Conservation (phyloP, 2,888 invertebrate genomes). For the Synanthedon myopaeformis region DNA sequence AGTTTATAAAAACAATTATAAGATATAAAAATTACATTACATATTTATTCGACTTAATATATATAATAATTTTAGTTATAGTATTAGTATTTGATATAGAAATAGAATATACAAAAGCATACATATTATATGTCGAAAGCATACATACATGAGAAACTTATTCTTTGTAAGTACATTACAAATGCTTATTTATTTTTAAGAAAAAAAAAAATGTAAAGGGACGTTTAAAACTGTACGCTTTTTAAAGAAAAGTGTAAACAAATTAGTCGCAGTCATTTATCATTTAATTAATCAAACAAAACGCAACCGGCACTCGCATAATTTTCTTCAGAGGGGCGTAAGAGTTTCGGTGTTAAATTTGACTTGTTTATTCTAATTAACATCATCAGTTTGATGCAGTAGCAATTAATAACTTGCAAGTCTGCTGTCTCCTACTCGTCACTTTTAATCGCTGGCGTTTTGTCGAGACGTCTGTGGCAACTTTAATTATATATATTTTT, state of each 20-base stretch:
- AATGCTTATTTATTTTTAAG: too few species aligned
- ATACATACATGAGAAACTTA: too few species aligned
- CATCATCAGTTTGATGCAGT: slow-evolving; percentile 22
- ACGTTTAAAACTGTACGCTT: too few species aligned
- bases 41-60: too few species aligned
- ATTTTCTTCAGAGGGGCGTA: neutral
- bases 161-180: too few species aligned
- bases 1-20: too few species aligned
- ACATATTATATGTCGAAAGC: too few species aligned
- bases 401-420: slow-evolving; percentile 42
- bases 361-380: slow-evolving; percentile 62
- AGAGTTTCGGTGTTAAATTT: neutral
- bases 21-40: too few species aligned
- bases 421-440: slow-evolving; percentile 42
- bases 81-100: too few species aligned
- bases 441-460: slow-evolving; percentile 44
- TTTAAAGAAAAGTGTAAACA: slow-evolving; percentile 2
- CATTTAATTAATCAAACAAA: slow-evolving; percentile 3
- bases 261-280: slow-evolving; percentile 22
- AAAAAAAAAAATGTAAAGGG: too few species aligned
- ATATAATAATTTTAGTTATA: too few species aligned
- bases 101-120: too few species aligned
- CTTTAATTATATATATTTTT: slow-evolving; percentile 14
- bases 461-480: slow-evolving; percentile 27
- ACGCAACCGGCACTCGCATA: neutral